A percentile compares a stretch with the other conserved stretches of the same genome.
phyloP scores from a whole-genome alignment of 2,888 invertebrate species.

The Nymphalis urticae region DNA sequence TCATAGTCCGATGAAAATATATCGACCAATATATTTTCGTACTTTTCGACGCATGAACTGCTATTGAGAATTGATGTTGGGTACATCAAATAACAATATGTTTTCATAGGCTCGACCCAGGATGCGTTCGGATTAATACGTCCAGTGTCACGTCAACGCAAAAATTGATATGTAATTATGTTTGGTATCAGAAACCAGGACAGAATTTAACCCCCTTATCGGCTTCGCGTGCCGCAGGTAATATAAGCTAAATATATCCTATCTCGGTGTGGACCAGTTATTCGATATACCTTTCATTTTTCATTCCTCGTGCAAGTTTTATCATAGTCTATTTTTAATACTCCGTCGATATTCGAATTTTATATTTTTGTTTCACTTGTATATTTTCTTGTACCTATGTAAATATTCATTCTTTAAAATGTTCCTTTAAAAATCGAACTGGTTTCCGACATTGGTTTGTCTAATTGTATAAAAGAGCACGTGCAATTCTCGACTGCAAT shows the following conservation, averaged over 20 bases:
- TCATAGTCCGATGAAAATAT: too few relatives aligned
- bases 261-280: neutral
- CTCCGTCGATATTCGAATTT: neutral
- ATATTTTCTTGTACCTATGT: neutral
- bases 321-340: constrained; percentile 1
- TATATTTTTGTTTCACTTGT: neutral
- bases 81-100: too few relatives aligned
- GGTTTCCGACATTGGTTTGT: neutral
- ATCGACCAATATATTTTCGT: too few relatives aligned
- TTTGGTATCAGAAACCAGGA: constrained; percentile 7
- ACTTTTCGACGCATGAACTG: too few relatives aligned
- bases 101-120: too few relatives aligned
- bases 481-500: constrained; percentile 9
- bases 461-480: neutral
- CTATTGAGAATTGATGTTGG: too few relatives aligned
- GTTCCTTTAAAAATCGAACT: too few relatives aligned
- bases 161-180: neutral
- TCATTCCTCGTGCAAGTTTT: neutral
- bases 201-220: constrained; percentile 19
- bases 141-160: too few relatives aligned
- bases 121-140: too few relatives aligned
- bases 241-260: constrained; percentile 11
- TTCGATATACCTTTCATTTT: constrained; percentile 1
- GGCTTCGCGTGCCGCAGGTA: constrained; percentile 11
- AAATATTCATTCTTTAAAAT: neutral